Conservation (phyloP, 2,113 vertebrate species). For the Thryonomys swinderianus region DNA sequence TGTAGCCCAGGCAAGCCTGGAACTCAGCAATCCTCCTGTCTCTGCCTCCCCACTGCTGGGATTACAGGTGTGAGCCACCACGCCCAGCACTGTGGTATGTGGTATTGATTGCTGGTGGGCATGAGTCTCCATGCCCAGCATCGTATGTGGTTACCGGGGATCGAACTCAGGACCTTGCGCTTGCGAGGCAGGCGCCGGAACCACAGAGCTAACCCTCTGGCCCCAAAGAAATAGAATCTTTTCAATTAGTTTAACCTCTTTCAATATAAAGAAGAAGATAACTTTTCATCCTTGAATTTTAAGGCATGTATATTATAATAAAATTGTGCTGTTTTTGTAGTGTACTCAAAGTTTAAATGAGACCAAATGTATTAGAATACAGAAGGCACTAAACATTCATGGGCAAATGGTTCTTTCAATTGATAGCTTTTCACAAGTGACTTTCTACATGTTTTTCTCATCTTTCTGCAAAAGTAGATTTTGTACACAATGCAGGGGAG, state of each 20-base stretch:
- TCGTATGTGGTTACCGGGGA: too few relatives aligned
- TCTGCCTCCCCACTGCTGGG: too few relatives aligned
- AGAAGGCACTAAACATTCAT: not conserved
- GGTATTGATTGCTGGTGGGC: too few relatives aligned
- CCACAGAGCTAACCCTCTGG: too few relatives aligned
- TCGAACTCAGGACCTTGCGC: too few relatives aligned
- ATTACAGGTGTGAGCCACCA: too few relatives aligned
- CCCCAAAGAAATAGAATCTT: not conserved
- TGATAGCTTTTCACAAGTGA: not conserved
- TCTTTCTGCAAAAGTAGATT: slow-evolving; percentile 27
- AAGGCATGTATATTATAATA: slow-evolving; percentile 1
- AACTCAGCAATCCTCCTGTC: too few relatives aligned
- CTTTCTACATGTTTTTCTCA: not conserved
- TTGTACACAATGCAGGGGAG: not conserved
- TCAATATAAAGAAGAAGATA: slow-evolving; percentile 29
- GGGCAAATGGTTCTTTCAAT: not conserved
- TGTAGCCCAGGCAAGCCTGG: too few relatives aligned
- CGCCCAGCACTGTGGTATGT: too few relatives aligned
- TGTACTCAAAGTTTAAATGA: slow-evolving; percentile 20
- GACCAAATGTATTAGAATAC: not conserved
- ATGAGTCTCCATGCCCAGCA: too few relatives aligned
- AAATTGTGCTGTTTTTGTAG: not conserved
- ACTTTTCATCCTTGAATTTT: slow-evolving; percentile 28
- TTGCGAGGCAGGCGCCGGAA: too few relatives aligned
- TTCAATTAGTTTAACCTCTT: slow-evolving; percentile 28